Conservation (phyloP, 2,888 invertebrate species). For the Lydus trimaculatus region DNA sequence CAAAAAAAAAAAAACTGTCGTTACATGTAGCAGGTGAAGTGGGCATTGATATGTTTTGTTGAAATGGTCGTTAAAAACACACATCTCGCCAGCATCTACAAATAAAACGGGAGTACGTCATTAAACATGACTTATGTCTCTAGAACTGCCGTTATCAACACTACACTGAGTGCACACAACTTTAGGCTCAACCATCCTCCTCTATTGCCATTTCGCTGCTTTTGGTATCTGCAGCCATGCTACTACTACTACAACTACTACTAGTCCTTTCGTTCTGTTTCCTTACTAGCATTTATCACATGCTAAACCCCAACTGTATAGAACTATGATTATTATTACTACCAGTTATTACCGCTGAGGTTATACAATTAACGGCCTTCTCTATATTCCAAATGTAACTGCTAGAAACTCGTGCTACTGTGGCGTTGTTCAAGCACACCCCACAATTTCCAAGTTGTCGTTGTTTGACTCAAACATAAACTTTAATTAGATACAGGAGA, state of each 20-base stretch:
- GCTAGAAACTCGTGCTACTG: not conserved
- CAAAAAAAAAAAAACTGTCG: not conserved
- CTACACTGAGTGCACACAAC: constrained; percentile 43
- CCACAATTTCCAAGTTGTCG: constrained; percentile 15
- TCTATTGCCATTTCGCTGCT: not conserved
- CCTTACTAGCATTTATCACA: constrained; percentile 27
- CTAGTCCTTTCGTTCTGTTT: constrained; percentile 25
- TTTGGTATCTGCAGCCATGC: constrained; percentile 17
- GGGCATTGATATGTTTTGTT: constrained; percentile 20
- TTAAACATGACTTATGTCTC: constrained; percentile 47
- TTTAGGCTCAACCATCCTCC: not conserved
- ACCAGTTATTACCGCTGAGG: constrained; percentile 31
- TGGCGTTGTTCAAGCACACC: constrained; percentile 16
- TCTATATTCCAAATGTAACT: not conserved
- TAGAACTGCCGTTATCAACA: constrained; percentile 44
- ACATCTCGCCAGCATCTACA: constrained; percentile 35
- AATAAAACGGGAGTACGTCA: constrained; percentile 41
- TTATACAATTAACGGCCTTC: constrained; percentile 25
- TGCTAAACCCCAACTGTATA: constrained; percentile 19
- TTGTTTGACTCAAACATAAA: constrained; percentile 18
- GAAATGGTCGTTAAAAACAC: constrained; percentile 39
- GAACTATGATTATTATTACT: constrained; percentile 36
- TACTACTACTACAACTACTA: constrained; percentile 24
- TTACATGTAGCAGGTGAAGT: not conserved
- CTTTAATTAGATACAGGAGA: constrained; percentile 20